Evolutionary conservation across 35 echinoderm and acorn worm genomes (phyloP), one percentile per base, ranked within the genome.

Genomic region (Hemicentrotus pulcherrimus): DNA sequence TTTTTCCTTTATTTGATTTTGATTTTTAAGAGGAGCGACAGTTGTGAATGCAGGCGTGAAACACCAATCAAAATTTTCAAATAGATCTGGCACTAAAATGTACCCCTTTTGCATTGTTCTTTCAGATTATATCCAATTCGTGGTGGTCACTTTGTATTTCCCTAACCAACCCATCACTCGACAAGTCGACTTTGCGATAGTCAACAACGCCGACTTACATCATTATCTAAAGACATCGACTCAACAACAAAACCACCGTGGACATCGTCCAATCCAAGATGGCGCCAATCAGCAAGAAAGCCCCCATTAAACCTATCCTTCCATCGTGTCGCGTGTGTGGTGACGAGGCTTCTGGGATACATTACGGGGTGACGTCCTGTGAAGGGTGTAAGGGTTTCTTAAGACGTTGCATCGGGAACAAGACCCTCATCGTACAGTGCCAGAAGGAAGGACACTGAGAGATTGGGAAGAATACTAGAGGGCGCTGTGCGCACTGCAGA

Each of bases 361-460:
- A 99, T 86, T 99, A 99, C 86, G 98, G 98, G 31, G 97, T 99
- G 6, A 97, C 97, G 28, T 99, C 98, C 6, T 99, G 98, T 91
- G 98, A 99, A 91, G 98, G 98, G n/a, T 99, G 98, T 88, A 99
- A 99, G 97, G 98, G 98, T 3, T 99, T 99, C 94, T 99, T 99
- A 61, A 94, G 98, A 48, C 50, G 98, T 31, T 99, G 98, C 85
- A 99, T 99, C 45, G 97, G 97, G 24, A 97, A 99, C 92, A 97
- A 97, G 52, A 99, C 97, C 6, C 48, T 99, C 78, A 98, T 99
- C 86, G 96, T 98, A 14, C 96, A 99, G 46, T 99, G 98, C 30
- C 98, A 99, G 86, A 97, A 97, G 48, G 95, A 97, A 16, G 96
- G 98, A 12, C 92, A 96, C 46, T 99, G 98, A 61, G 91, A 96